These are phyloP conservation scores for Isaurus tuberculatus DNA, from an alignment of 92 coral and sea anemone species.

Conservation along the genomic window DNA sequence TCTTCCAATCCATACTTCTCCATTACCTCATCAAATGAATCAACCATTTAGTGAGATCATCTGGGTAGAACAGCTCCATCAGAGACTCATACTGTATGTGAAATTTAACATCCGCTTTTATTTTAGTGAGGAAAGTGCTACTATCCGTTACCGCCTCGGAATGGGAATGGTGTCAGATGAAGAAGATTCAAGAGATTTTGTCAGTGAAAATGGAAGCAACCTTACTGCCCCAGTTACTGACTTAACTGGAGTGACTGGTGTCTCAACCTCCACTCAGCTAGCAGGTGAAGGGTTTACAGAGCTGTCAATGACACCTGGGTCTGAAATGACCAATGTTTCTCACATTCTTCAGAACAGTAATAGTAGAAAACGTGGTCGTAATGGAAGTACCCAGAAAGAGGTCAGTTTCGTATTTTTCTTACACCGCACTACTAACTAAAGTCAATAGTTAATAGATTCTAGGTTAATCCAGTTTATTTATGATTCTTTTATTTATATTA, in stretches of 20 bases:
- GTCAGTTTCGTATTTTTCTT: neutral
- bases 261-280: constrained; percentile 47
- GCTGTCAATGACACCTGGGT: constrained; percentile 47
- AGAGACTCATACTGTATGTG: no score
- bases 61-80: no score
- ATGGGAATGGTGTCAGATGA: constrained; percentile 90
- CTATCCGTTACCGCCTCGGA: constrained; percentile 89
- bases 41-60: no score
- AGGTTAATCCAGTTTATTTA: neutral
- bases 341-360: constrained; percentile 1
- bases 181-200: constrained; percentile 83
- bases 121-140: constrained; percentile 94
- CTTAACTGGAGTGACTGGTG: constrained; percentile 61
- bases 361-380: constrained; percentile 28
- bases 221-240: constrained; percentile 59
- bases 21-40: no score
- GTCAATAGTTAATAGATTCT: neutral
- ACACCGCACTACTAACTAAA: neutral
- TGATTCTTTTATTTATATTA: no score
- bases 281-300: constrained; percentile 35
- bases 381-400: constrained; percentile 14
- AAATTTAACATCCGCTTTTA: neutral
- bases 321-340: constrained; percentile 63
- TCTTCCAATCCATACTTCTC: no score
- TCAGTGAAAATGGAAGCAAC: constrained; percentile 75